Conservation (phyloP, 2,113 vertebrate genomes). For the Hyla sarda region DNA sequence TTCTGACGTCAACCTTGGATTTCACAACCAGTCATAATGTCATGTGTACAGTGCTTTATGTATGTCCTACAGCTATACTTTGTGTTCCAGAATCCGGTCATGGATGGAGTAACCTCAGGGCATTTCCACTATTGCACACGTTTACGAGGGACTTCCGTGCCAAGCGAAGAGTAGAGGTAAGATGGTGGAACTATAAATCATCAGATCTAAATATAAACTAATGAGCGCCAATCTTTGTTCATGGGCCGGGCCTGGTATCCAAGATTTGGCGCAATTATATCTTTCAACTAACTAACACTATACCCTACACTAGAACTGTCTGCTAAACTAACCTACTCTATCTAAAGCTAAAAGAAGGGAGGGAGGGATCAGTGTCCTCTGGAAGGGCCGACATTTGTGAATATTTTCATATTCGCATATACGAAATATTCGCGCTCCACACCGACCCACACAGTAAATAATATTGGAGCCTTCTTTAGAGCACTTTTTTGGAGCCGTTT, state of each 20-base stretch:
- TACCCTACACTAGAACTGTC: too few relatives aligned
- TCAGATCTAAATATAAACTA: not conserved
- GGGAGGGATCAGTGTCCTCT: too few relatives aligned
- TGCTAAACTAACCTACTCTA: too few relatives aligned
- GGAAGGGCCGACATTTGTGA: too few relatives aligned
- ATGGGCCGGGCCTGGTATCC: not conserved
- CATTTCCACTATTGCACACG: not conserved
- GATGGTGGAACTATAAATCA: not conserved
- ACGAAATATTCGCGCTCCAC: too few relatives aligned
- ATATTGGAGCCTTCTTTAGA: too few relatives aligned
- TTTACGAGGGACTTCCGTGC: not conserved
- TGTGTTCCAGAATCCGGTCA: not conserved
- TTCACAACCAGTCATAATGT: not conserved
- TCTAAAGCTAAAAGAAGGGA: too few relatives aligned
- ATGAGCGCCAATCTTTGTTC: not conserved
- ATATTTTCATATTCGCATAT: too few relatives aligned
- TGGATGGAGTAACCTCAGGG: not conserved
- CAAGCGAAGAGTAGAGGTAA: conserved; percentile 6
- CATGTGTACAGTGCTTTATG: not conserved
- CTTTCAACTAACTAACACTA: too few relatives aligned
- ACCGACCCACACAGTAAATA: too few relatives aligned
- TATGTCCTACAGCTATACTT: not conserved
- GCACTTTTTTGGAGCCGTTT: too few relatives aligned
- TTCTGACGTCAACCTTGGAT: not conserved
- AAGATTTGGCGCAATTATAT: not conserved